phyloP scores from a whole-genome alignment of 2,888 invertebrate genomes.

The Oscheius onirici region DNA sequence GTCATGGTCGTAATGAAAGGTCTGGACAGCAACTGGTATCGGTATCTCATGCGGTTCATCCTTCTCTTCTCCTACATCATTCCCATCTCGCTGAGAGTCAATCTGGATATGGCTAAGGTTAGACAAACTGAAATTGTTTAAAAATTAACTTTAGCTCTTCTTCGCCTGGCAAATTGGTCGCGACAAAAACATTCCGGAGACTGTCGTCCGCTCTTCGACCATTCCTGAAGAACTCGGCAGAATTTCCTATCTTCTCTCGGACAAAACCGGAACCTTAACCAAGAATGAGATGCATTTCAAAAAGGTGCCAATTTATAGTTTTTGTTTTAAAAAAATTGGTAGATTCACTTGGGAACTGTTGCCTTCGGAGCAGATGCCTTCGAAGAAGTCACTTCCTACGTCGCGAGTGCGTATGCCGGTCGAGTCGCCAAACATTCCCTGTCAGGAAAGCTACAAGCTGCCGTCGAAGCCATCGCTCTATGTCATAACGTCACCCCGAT shows the following conservation, averaged over 20 bases:
- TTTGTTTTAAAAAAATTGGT: background rate
- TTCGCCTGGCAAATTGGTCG: constrained; percentile 96
- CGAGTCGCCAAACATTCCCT: constrained; percentile 64
- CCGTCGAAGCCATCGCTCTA: constrained; percentile 82
- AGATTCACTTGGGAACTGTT: constrained; percentile 89
- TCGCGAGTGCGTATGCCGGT: constrained; percentile 65
- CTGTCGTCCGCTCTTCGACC: constrained; percentile 94
- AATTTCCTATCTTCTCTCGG: constrained; percentile 91
- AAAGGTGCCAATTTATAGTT: constrained; percentile 45
- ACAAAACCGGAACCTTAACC: constrained; percentile 97
- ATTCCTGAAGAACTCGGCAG: constrained; percentile 96
- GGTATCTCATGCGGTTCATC: constrained; percentile 94
- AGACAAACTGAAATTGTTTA: background rate
- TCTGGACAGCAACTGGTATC: constrained; percentile 70
- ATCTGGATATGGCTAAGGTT: constrained; percentile 94
- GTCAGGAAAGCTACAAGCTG: constrained; percentile 63
- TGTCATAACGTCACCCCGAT: constrained; percentile 99
- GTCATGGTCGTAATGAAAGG: constrained; percentile 92
- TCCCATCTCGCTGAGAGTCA: constrained; percentile 95
- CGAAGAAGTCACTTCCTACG: constrained; percentile 78
- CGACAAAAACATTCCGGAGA: constrained; percentile 90
- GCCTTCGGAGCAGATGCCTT: constrained; percentile 88
- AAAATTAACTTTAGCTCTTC: constrained; percentile 50
- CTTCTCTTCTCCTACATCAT: constrained; percentile 98
- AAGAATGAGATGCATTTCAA: constrained; percentile 90